These are phyloP conservation scores for Amblyopsis hoosieri DNA, from an alignment of 2,797 vertebrate species.

Conservation along the genomic window DNA sequence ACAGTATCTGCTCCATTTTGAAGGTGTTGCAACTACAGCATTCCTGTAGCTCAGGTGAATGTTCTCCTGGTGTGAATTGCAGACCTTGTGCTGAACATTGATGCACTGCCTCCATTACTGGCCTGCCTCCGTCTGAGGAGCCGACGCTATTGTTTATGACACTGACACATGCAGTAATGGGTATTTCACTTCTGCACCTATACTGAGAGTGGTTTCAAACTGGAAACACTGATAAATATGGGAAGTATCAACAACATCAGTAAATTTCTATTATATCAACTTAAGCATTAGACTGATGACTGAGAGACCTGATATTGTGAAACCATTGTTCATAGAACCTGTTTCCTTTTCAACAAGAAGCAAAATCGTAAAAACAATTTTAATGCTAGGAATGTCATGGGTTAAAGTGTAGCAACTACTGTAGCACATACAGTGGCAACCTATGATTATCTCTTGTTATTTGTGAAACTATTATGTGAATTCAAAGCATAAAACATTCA, in stretches of 20 bases:
- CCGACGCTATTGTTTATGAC: constrained; percentile 81
- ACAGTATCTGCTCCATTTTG: constrained; percentile 61
- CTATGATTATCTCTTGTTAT: constrained; percentile 38
- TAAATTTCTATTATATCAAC: constrained; percentile 77
- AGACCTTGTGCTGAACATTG: constrained; percentile 84
- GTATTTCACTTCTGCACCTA: constrained; percentile 78
- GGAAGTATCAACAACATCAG: constrained; percentile 75
- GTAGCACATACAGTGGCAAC: constrained; percentile 36
- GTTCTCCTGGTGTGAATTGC: constrained; percentile 75
- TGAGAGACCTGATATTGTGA: constrained; percentile 16
- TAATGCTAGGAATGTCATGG: constrained; percentile 49
- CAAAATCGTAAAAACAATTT: constrained; percentile 49
- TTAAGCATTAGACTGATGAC: constrained; percentile 70
- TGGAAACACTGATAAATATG: constrained; percentile 79
- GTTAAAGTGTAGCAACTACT: constrained; percentile 31
- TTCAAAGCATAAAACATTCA: constrained; percentile 54
- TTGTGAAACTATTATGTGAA: constrained; percentile 51
- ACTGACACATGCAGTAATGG: constrained; percentile 83
- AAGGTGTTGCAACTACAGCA: constrained; percentile 53
- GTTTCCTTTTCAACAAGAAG: constrained; percentile 30
- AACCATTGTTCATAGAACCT: constrained; percentile 14
- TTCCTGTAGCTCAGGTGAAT: constrained; percentile 74
- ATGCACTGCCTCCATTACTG: constrained; percentile 85
- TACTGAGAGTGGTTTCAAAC: constrained; percentile 66
- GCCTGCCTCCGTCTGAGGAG: constrained; percentile 74